Conservation (phyloP, 2,888 invertebrate species). For the Peribatodes rhomboidaria region DNA sequence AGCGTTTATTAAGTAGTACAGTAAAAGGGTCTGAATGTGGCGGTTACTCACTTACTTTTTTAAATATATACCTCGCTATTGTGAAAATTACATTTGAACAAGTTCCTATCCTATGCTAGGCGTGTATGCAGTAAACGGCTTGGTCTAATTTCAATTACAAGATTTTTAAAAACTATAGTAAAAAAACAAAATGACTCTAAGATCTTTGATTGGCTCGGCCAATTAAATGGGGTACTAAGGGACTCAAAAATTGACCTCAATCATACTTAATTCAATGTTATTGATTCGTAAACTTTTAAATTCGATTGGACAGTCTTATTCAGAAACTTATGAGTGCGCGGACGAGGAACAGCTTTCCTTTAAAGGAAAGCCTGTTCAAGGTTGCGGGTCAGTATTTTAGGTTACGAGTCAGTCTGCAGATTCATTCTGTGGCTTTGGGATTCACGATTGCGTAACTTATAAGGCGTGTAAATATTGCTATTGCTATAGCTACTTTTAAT, state of each 20-base stretch:
- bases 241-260: background rate
- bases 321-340: conserved; percentile 24
- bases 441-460: conserved; percentile 4
- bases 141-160: too few species aligned
- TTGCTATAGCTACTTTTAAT: background rate
- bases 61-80: too few species aligned
- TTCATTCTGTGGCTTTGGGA: conserved; percentile 14
- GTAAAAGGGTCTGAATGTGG: too few species aligned
- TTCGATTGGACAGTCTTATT: conserved; percentile 22
- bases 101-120: too few species aligned
- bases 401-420: conserved; percentile 27
- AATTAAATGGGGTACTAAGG: background rate
- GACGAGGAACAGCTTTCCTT: conserved; percentile 42
- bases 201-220: too few species aligned
- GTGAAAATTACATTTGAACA: too few species aligned
- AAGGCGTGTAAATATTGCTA: background rate
- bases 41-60: too few species aligned
- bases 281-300: background rate
- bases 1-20: too few species aligned
- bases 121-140: too few species aligned
- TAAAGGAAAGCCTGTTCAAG: conserved; percentile 41
- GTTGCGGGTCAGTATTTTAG: conserved; percentile 41
- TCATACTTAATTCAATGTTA: background rate
- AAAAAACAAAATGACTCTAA: too few species aligned
- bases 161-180: too few species aligned